Percentiles rank a stretch among this genome's conserved stretches.
phyloP scores from a whole-genome alignment of 2,113 vertebrate species.

The Mobula birostris region DNA sequence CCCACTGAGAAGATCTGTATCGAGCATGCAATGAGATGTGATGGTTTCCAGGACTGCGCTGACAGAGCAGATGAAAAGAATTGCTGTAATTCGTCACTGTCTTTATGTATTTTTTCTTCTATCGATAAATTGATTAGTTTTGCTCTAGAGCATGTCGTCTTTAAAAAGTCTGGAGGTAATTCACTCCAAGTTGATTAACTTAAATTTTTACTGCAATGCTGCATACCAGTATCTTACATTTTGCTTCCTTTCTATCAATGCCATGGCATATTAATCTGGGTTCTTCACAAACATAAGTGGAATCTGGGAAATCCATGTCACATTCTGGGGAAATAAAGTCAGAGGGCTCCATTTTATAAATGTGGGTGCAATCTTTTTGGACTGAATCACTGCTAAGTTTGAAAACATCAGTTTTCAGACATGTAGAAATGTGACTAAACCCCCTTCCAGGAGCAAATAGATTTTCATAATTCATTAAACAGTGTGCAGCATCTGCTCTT shows the following conservation, averaged over 20 bases:
- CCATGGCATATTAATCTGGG: background rate
- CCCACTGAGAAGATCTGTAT: constrained; percentile 75
- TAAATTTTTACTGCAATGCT: background rate
- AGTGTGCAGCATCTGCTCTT: background rate
- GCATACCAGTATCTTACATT: background rate
- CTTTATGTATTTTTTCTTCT: background rate
- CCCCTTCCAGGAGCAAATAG: background rate
- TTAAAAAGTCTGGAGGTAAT: background rate
- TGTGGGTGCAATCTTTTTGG: background rate
- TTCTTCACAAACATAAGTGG: background rate
- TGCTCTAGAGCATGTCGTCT: background rate
- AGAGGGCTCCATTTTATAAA: background rate
- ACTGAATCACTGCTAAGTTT: background rate
- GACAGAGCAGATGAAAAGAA: constrained; percentile 80
- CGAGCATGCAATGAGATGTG: constrained; percentile 76
- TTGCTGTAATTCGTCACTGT: constrained; percentile 70
- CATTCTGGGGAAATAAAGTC: no score
- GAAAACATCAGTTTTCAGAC: background rate
- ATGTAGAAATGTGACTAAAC: background rate
- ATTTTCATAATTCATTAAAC: background rate
- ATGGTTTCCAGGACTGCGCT: constrained; percentile 90
- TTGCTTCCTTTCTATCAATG: background rate
- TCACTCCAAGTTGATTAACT: background rate
- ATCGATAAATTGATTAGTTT: background rate
- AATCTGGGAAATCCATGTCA: background rate